These are phyloP conservation scores for Coturnix japonica DNA, from an alignment of 2,113 vertebrate genomes.

Conservation along the genomic window DNA sequence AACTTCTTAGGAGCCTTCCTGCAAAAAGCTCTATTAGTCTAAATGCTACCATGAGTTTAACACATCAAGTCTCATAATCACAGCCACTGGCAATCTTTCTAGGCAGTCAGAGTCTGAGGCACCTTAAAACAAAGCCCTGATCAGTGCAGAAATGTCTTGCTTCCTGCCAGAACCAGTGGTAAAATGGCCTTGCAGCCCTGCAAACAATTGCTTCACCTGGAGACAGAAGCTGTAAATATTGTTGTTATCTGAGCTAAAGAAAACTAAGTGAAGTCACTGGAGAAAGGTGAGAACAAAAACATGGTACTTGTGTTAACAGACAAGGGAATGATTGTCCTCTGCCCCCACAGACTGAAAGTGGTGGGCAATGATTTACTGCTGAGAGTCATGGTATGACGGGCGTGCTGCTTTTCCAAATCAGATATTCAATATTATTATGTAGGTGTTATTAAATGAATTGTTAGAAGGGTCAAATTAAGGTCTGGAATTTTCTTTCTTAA, in stretches of 20 bases:
- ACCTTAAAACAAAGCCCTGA: not conserved
- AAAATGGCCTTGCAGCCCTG: not conserved
- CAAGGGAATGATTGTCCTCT: not conserved
- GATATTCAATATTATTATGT: not conserved
- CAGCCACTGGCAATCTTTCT: not conserved
- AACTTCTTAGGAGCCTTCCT: not conserved
- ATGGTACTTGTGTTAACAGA: not conserved
- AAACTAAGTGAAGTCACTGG: not conserved
- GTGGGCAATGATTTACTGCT: not conserved
- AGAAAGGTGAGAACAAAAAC: not conserved
- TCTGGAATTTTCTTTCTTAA: not conserved
- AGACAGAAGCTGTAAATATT: not conserved
- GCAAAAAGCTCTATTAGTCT: not conserved
- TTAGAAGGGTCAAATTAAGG: not conserved
- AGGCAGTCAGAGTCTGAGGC: not conserved
- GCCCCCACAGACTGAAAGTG: not conserved
- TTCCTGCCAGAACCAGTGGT: not conserved
- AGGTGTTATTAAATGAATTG: not conserved
- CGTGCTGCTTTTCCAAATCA: not conserved
- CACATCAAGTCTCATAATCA: not conserved
- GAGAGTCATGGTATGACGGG: not conserved
- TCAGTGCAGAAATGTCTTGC: not conserved
- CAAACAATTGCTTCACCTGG: conserved; percentile 28
- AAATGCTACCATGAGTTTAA: not conserved
- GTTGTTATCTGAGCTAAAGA: not conserved